A percentile compares a stretch with the other conserved stretches of the same genome.
These are phyloP conservation scores for Pipa parva DNA, from an alignment of 2,113 vertebrate genomes.

Conservation along the genomic window DNA sequence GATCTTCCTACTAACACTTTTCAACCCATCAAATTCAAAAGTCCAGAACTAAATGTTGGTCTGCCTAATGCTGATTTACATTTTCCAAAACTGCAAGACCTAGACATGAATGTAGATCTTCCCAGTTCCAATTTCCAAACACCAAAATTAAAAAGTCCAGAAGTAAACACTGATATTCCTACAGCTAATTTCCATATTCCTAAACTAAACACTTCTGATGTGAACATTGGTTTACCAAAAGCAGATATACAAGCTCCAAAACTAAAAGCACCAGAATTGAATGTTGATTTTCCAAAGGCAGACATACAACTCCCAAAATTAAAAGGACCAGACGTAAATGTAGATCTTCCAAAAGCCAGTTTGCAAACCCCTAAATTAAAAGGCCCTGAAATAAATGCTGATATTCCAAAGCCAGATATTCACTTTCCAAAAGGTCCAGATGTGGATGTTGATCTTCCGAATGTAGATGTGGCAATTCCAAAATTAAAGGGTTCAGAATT, in stretches of 20 bases:
- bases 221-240: slow-evolving; percentile 7
- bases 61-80: not conserved
- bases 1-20: not conserved
- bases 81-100: slow-evolving; percentile 2
- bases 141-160: slow-evolving; percentile 12
- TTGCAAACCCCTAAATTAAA: slow-evolving; percentile 7
- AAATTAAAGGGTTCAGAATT: slow-evolving; percentile 2
- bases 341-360: slow-evolving; percentile 16
- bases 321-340: slow-evolving; percentile 10
- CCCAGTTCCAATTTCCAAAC: not conserved
- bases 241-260: slow-evolving; percentile 7
- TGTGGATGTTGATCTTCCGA: not conserved
- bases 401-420: not conserved
- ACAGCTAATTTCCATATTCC: slow-evolving; percentile 9
- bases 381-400: slow-evolving; percentile 9
- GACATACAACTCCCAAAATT: slow-evolving; percentile 5
- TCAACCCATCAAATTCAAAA: not conserved
- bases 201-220: slow-evolving; percentile 10
- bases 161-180: slow-evolving; percentile 14
- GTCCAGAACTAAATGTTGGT: slow-evolving; percentile 7
- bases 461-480: not conserved
- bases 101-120: slow-evolving; percentile 16
- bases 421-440: not conserved
- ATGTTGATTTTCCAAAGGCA: slow-evolving; percentile 1
- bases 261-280: slow-evolving; percentile 16